Evolutionary conservation across 2,888 invertebrate genomes (phyloP).

Genomic region (Sceliomorpha sp.): DNA sequence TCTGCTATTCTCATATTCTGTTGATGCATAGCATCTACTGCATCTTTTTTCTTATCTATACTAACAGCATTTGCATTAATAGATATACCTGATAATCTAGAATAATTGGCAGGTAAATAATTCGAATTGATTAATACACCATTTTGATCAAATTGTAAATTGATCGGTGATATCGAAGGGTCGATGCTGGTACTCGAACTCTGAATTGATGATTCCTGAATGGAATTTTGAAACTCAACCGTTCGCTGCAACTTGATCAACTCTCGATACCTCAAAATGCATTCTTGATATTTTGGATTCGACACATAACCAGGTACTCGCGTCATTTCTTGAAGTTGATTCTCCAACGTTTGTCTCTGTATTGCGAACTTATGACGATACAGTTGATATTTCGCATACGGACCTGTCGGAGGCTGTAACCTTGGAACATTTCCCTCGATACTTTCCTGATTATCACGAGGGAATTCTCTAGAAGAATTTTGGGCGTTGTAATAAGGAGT

Average conservation of each 20-base stretch:
- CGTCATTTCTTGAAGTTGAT: constrained; percentile 69
- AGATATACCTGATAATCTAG: constrained; percentile 50
- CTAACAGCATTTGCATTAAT: constrained; percentile 25
- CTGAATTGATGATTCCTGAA: constrained; percentile 67
- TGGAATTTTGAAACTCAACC: constrained; percentile 67
- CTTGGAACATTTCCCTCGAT: constrained; percentile 53
- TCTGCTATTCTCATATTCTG: constrained; percentile 35
- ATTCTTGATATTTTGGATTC: constrained; percentile 77
- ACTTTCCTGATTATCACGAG: constrained; percentile 63
- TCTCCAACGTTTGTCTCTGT: constrained; percentile 72
- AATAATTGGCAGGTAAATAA: constrained; percentile 64
- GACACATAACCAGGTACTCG: constrained; percentile 73
- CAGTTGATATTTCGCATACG: constrained; percentile 66
- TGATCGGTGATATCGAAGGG: constrained; percentile 68
- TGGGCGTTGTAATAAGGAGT: constrained; percentile 67
- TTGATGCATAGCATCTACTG: constrained; percentile 16
- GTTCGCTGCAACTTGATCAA: constrained; percentile 71
- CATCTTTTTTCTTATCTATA: constrained; percentile 33
- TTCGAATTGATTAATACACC: constrained; percentile 75
- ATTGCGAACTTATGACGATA: constrained; percentile 74
- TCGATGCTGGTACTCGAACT: constrained; percentile 35
- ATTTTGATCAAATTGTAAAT: constrained; percentile 77
- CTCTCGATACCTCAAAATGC: constrained; percentile 70
- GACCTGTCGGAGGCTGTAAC: constrained; percentile 43
- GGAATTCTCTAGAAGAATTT: constrained; percentile 62